phyloP scores from a whole-genome alignment of 1,140 invertebrate genomes.

The Eupeodes corollae region DNA sequence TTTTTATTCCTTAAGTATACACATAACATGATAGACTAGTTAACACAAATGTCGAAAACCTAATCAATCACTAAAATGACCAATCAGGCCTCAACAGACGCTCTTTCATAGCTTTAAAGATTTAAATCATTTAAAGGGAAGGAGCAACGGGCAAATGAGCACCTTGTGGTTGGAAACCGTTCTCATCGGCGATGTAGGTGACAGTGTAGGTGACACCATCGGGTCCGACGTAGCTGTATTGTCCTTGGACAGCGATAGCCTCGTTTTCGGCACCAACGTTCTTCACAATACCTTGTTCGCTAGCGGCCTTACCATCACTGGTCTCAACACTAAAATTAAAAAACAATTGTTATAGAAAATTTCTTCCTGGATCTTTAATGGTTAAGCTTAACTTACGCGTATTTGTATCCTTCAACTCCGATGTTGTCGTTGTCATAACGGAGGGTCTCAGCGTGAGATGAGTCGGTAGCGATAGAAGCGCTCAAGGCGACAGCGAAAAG shows the following conservation, averaged over 20 bases:
- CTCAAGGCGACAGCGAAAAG: conserved; percentile 1
- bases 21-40: no score
- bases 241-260: conserved; percentile 20
- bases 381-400: conserved; percentile 28
- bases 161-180: conserved; percentile 12
- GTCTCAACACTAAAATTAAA: conserved; percentile 37
- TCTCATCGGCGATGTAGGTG: conserved; percentile 44
- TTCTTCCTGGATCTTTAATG: not conserved
- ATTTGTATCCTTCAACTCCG: conserved; percentile 32
- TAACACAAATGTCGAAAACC: no score
- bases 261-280: conserved; percentile 42
- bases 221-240: conserved; percentile 4
- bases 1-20: no score
- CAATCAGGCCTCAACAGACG: no score
- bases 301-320: conserved; percentile 54
- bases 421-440: conserved; percentile 29
- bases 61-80: no score
- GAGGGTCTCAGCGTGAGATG: conserved; percentile 28
- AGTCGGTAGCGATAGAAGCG: conserved; percentile 18
- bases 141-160: conserved; percentile 41
- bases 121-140: not conserved
- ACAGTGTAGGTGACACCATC: conserved; percentile 31
- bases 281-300: conserved; percentile 45
- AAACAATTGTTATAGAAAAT: not conserved
- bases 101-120: conserved; percentile 36